phyloP scores from a whole-genome alignment of 2,888 invertebrate genomes.

The Cylindroiulus punctatus region DNA sequence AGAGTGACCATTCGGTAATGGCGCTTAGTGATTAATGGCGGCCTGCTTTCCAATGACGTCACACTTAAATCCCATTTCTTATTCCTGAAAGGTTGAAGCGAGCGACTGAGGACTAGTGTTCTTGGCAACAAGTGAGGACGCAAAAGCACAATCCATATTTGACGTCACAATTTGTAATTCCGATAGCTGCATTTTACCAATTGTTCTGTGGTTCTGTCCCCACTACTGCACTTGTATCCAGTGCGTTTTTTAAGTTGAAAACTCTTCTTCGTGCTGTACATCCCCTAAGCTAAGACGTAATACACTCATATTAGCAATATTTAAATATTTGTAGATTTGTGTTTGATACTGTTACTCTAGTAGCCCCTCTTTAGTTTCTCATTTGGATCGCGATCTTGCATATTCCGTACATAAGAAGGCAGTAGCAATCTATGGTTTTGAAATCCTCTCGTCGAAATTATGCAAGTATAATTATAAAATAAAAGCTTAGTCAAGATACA shows the following conservation, averaged over 20 bases:
- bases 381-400: no score
- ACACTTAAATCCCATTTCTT: background rate
- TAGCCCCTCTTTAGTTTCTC: no score
- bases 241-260: background rate
- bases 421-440: background rate
- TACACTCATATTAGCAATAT: no score
- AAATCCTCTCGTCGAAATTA: background rate
- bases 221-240: background rate
- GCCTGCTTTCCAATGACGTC: slow-evolving; percentile 11
- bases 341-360: no score
- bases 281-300: no score
- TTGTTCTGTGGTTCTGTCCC: background rate
- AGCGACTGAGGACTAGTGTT: background rate
- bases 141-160: background rate
- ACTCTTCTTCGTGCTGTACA: no score
- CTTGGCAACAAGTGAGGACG: background rate
- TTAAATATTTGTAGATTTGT: no score
- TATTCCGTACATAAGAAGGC: no score
- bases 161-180: background rate
- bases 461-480: background rate
- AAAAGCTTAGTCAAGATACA: background rate
- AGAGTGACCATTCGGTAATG: background rate
- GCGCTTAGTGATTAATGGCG: background rate
- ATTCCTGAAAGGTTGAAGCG: background rate
- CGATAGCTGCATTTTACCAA: background rate